Conservation (phyloP, 2,888 invertebrate species). For the Nomada fucata region DNA sequence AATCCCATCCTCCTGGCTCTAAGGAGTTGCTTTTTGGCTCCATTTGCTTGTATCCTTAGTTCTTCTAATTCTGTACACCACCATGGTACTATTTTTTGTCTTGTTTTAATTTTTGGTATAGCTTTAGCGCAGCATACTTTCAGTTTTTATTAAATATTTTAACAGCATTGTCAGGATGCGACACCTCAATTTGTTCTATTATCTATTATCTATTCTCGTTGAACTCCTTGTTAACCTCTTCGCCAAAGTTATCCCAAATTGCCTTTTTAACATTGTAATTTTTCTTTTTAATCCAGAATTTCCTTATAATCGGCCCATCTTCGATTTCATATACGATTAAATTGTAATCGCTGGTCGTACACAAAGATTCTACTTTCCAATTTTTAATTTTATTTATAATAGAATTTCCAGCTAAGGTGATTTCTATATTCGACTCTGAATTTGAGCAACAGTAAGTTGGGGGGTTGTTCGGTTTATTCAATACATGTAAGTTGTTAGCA, state of each 20-base stretch:
- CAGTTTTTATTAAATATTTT: neutral
- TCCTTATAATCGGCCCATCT: neutral
- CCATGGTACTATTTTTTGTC: neutral
- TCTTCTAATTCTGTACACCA: constrained; percentile 4
- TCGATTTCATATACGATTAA: neutral
- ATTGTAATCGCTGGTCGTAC: neutral
- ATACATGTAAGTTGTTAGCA: neutral
- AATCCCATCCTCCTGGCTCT: neutral
- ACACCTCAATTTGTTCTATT: neutral
- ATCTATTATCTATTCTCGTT: no score
- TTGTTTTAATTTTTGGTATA: neutral
- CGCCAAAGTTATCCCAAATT: no score
- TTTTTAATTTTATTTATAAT: neutral
- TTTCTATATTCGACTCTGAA: neutral
- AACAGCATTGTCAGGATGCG: neutral
- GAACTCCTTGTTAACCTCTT: no score
- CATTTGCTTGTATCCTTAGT: neutral
- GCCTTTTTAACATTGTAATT: neutral
- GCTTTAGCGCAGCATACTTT: neutral
- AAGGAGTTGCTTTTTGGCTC: neutral
- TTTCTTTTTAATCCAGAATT: neutral
- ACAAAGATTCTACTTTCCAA: neutral
- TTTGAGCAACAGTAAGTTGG: neutral
- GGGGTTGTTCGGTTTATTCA: neutral
- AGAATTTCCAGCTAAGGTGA: neutral